Evolutionary conservation across 1,140 invertebrate genomes (phyloP), one percentile per base, ranked within the genome.

Genomic region (Heliconius himera): DNA sequence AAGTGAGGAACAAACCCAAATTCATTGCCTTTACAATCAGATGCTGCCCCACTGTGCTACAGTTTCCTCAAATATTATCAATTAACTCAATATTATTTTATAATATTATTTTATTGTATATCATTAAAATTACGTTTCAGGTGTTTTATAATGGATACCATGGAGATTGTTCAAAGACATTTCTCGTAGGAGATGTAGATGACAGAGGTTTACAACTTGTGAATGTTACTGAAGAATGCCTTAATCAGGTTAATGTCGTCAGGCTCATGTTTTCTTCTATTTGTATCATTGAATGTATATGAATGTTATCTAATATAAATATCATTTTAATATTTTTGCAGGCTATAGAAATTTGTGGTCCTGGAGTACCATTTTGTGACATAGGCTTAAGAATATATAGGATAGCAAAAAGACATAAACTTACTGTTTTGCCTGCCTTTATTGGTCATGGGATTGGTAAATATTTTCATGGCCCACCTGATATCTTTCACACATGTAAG

Each of bases 111-210:
- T 51, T 51, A 51, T 51, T 20, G 49, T 51, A 76, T 76, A 13
- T 49, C 6, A 66, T 70, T 33, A 56, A 56, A 56, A 56, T 56
- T 18, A 51, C 18, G 20, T n/a, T 94, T 60, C 87, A 98, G 98
- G 97, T 99, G 5, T 99, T 95, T 90, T 95, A 96, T 4, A 96
- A 98, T 90, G 98, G 98, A 33, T 98, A 96, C 93, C 98, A 99
- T 95, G 99, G 99, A 60, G 99, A 99, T 94, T 98, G 98, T 88
- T 98, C 98, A 29, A 96, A 97, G 89, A 99, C 98, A 33, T 99
- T 97, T 95, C 86, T 96, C 49, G 96, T 99, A 72, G 98, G 98
- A 2, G 91, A 97, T 83, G 97, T 98, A 1, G 98, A 99, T 94
- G 94, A 96, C 18, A 90, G 95, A 85, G 98, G 97, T 1, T 93